Conservation (phyloP, 2,113 vertebrate genomes). For the Butorides virescens region DNA sequence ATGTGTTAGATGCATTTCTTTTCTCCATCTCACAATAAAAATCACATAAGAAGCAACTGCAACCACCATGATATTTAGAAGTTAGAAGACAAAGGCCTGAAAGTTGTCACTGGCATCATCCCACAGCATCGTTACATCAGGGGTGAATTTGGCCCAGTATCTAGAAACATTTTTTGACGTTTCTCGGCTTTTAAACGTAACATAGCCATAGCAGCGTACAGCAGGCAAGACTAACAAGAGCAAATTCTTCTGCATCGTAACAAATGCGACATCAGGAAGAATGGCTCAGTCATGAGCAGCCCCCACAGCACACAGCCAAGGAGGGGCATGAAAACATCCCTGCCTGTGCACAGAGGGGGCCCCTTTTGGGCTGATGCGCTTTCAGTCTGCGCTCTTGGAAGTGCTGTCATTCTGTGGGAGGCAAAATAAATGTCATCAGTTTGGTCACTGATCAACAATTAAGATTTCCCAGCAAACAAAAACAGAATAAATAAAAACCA, state of each 20-base stretch:
- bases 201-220: not conserved
- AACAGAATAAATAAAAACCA: not conserved
- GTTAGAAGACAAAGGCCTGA: not conserved
- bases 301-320: not conserved
- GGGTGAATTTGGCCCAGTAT: not conserved
- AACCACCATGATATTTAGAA: not conserved
- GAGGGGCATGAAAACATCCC: not conserved
- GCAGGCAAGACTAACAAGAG: not conserved
- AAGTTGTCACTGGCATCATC: not conserved
- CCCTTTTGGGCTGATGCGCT: not conserved
- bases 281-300: not conserved
- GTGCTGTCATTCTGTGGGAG: not conserved
- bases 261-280: not conserved
- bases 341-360: not conserved
- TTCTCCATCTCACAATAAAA: not conserved
- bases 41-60: not conserved
- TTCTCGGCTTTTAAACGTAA: not conserved
- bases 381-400: not conserved
- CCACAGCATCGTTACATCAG: not conserved
- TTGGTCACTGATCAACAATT: not conserved
- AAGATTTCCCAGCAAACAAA: conserved; percentile 1
- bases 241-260: not conserved
- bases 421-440: not conserved
- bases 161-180: not conserved
- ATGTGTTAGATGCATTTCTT: not conserved